Evolutionary conservation across 2,888 invertebrate genomes (phyloP).

Genomic region (Zaprionus bogoriensis): DNA sequence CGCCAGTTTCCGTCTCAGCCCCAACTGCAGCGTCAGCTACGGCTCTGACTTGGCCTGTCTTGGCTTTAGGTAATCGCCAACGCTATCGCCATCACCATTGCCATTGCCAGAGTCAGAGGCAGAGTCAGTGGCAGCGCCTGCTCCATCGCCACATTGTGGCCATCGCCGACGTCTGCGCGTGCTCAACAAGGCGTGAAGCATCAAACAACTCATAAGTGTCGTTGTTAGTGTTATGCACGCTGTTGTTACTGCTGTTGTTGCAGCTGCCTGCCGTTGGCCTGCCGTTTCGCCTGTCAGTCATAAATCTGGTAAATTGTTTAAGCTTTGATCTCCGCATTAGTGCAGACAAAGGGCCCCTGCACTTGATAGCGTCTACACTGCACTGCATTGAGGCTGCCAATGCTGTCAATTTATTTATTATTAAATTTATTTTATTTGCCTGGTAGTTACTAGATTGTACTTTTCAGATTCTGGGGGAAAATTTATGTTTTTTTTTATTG

Average conservation of each 20-base stretch:
- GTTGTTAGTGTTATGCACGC: constrained; percentile 32
- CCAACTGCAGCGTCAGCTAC: constrained; percentile 2
- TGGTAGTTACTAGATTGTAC: no score
- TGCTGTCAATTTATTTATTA: no score
- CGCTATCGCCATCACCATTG: constrained; percentile 29
- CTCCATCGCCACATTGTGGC: constrained; percentile 35
- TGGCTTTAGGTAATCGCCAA: constrained; percentile 1
- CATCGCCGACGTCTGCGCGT: constrained; percentile 43
- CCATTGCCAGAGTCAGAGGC: constrained; percentile 17
- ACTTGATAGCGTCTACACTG: not conserved
- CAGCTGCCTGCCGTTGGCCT: constrained; percentile 19
- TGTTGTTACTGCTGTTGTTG: constrained; percentile 16
- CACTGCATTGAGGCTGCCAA: no score
- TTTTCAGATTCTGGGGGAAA: no score
- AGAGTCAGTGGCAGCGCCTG: constrained; percentile 3
- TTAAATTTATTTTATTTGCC: no score
- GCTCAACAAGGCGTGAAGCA: constrained; percentile 77
- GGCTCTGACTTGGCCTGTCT: constrained; percentile 13
- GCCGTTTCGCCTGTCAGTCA: constrained; percentile 18
- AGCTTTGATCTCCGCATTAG: constrained; percentile 27
- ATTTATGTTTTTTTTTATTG: no score
- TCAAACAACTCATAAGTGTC: constrained; percentile 48
- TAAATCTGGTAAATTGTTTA: constrained; percentile 28
- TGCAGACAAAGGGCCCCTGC: constrained; percentile 13
- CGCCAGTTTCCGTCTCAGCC: constrained; percentile 40